Evolutionary conservation across 2,797 vertebrate genomes (phyloP).

Genomic region (Erethizon dorsatum): DNA sequence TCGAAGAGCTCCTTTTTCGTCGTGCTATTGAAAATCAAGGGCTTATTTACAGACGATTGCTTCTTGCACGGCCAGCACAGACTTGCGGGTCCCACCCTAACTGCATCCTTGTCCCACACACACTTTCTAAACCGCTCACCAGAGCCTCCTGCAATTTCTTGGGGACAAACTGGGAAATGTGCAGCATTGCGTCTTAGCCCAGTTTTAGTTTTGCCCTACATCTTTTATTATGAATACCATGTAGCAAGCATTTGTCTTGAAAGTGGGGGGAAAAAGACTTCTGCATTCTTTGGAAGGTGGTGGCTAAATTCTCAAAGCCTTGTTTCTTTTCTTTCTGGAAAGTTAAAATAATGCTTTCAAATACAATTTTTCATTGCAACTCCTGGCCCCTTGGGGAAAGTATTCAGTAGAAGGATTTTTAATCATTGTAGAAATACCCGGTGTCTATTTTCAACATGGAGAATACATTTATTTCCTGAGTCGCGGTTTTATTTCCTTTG

Average conservation of each 20-base stretch:
- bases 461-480: not conserved
- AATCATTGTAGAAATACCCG: not conserved
- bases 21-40: conserved; percentile 39
- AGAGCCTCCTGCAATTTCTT: not conserved
- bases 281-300: not conserved
- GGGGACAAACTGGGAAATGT: not conserved
- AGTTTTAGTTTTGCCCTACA: not conserved
- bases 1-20: not conserved
- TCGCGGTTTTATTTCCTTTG: not conserved
- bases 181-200: fast-evolving
- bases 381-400: not conserved
- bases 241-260: not conserved
- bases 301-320: not conserved
- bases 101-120: conserved; percentile 22
- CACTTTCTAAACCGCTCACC: not conserved
- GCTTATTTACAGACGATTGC: not conserved
- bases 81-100: conserved; percentile 22
- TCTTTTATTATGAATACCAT: no score
- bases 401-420: not conserved
- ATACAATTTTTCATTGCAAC: not conserved
- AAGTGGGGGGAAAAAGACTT: not conserved
- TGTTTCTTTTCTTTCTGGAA: conserved; percentile 26
- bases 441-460: not conserved
- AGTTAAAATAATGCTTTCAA: conserved; percentile 50
- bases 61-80: not conserved